A percentile compares a stretch with the other conserved stretches of the same genome.
phyloP scores from a whole-genome alignment of 2,888 invertebrate species.

The Agrotis exclamationis region DNA sequence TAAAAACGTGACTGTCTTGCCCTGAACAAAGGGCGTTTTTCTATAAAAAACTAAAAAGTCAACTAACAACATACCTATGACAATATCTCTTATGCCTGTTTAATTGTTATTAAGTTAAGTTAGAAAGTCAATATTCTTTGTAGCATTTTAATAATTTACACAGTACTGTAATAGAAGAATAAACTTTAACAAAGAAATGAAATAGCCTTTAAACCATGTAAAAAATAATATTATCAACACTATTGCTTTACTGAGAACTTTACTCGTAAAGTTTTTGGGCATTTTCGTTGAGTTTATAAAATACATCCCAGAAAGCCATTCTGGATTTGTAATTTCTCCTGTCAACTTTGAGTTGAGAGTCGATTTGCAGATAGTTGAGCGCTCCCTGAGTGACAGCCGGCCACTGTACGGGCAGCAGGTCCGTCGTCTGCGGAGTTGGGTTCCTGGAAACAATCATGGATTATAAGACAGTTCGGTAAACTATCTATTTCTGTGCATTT shows the following conservation, averaged over 20 bases:
- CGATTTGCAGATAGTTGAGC: constrained; percentile 65
- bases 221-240: neutral
- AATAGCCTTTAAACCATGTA: neutral
- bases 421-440: constrained; percentile 70
- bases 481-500: too few relatives aligned
- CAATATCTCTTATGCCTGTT: too few relatives aligned
- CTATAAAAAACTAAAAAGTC: too few relatives aligned
- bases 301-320: constrained; percentile 74
- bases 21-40: too few relatives aligned
- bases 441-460: constrained; percentile 63
- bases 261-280: constrained; percentile 55
- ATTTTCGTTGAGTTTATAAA: constrained; percentile 67
- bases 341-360: constrained; percentile 64
- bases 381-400: constrained; percentile 60
- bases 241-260: constrained; percentile 15
- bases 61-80: too few relatives aligned
- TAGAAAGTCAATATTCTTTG: neutral
- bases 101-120: neutral
- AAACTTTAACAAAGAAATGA: neutral
- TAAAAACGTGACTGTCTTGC: too few relatives aligned
- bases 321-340: constrained; percentile 67
- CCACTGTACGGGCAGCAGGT: constrained; percentile 72
- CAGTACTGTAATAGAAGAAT: neutral
- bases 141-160: neutral
- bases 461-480: neutral